These are phyloP conservation scores for Nansenia antarctica DNA, from an alignment of 2,113 vertebrate genomes.

Conservation along the genomic window DNA sequence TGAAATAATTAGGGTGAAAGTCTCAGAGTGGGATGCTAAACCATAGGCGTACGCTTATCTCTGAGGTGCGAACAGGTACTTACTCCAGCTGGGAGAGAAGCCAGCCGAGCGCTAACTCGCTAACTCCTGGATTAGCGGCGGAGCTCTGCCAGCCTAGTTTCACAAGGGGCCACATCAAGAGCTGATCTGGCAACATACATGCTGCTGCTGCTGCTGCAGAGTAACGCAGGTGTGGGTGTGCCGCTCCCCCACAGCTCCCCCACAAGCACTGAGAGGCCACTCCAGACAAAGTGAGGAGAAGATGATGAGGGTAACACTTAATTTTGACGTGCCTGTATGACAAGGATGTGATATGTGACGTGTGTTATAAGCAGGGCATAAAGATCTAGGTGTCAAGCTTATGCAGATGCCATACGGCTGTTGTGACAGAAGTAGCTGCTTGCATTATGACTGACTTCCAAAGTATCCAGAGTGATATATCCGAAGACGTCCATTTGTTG, in stretches of 20 bases:
- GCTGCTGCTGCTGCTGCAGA: neutral
- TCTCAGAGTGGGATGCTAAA: conserved; percentile 53
- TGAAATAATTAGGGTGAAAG: conserved; percentile 63
- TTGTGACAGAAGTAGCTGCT: too few species aligned
- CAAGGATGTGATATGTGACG: too few species aligned
- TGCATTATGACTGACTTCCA: too few species aligned
- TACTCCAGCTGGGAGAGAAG: conserved; percentile 58
- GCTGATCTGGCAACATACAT: conserved; percentile 19
- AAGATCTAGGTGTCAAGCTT: too few species aligned
- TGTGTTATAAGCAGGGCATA: too few species aligned
- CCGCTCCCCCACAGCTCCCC: neutral
- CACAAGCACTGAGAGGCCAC: neutral
- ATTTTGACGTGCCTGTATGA: too few species aligned
- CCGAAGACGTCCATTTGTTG: too few species aligned
- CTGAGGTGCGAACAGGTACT: conserved; percentile 61
- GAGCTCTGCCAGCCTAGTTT: conserved; percentile 51
- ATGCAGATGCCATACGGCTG: too few species aligned
- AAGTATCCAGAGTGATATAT: too few species aligned
- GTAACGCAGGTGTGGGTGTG: too few species aligned
- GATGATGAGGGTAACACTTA: too few species aligned
- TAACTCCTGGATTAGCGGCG: conserved; percentile 66
- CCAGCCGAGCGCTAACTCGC: conserved; percentile 41
- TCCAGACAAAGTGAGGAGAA: neutral
- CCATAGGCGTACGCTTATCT: conserved; percentile 58
- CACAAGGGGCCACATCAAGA: conserved; percentile 23